Evolutionary conservation across 2,113 vertebrate genomes (phyloP), one percentile per base, ranked within the genome.

Genomic region (Parus major): DNA sequence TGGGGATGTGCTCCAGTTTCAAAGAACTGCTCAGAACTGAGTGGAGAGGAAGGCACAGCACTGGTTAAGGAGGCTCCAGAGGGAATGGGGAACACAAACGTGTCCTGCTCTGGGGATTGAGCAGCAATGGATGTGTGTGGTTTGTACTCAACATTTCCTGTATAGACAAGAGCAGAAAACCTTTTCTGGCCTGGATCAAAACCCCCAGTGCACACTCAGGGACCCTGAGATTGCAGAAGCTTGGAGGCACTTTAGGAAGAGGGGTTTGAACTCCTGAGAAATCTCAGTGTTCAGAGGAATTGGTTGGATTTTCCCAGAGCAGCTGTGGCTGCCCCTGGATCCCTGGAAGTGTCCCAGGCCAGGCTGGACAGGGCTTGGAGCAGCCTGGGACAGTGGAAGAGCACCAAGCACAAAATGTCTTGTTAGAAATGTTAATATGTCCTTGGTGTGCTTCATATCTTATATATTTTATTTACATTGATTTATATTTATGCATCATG

Each of bases 21-120:
- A 81, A 56, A 81, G 80, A 46, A 65, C 59, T 57, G 56, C 8
- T 81, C 17, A 73, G 77, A 73, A 41, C 55, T 35, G n/a, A 70
- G 71, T 9, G 49, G 44, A 75, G 86, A 46, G 47, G 42, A 52
- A 82, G 52, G 41, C 69, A 79, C 47, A 92, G 50, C 61, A 2
- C 53, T 69, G 57, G 49, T 89, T 92, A 69, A 95, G 83, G 81
- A 87, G 82, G 82, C 33, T 85, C 52, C 64, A 81, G 69, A 28
- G 47, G 44, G 53, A n/a, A 8, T 20, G 21, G 2, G 42, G 65
- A 35, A 41, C 35, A 2, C 33, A n/a, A 9, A 18, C 1, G 1
- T 29, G 60, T 20, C 46, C n/a, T 39, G 1, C 39, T 35, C 2
- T 5, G 59, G 31, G 75, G 33, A 8, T 10, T 12, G 2, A 5